Base-by-base conservation (phyloP, 53 echinoderm and acorn worm genomes). In the Actinopyga echinites region DNA sequence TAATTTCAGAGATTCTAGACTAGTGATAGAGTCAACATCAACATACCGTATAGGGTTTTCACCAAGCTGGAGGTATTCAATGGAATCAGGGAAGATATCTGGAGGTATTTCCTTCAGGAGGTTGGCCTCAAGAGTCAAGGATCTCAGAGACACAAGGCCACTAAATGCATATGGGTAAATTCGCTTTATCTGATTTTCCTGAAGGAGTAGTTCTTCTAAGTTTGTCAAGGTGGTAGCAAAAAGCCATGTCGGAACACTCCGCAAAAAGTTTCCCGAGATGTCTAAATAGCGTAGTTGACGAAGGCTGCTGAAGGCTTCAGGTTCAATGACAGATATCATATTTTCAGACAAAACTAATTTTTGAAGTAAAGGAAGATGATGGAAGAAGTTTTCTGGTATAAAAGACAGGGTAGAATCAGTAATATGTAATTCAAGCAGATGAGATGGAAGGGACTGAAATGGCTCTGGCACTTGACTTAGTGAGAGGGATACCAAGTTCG, bases 131-230 rank as follows among this genome's bases (percentile, higher is more conserved):
- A 95, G 84, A 9, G 84, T 82, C 52, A 95, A 71, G 20, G 91
- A 86, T 24, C 82, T 84, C 23, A 95, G 82, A 43, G 61, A 61
- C 31, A 89, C 42, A 38, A 91, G 49, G n/a, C 68, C 62, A 31
- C 57, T 73, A 59, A 95, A 95, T 67, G 87, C 60, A 28, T 83
- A 75, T 25, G 79, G 77, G 3, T 82, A 87, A 4, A 94, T 68
- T 15, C 71, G 52, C 37, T 87, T 69, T 13, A 97, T 89, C 25
- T 85, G 64, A 62, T 94, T 97, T 59, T 92, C 90, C 71, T 97
- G 87, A 30, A 97, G 69, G 4, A 75, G 84, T 29, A 97, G 53
- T 55, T 89, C 85, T 38, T 83, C 68, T 6, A 95, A 57, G 20
- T 22, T 17, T 25, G 90, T 83, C 56, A 95, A 82, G 43, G 79